phyloP scores from a whole-genome alignment of 1,140 invertebrate genomes.

The Drosophila obscura region DNA sequence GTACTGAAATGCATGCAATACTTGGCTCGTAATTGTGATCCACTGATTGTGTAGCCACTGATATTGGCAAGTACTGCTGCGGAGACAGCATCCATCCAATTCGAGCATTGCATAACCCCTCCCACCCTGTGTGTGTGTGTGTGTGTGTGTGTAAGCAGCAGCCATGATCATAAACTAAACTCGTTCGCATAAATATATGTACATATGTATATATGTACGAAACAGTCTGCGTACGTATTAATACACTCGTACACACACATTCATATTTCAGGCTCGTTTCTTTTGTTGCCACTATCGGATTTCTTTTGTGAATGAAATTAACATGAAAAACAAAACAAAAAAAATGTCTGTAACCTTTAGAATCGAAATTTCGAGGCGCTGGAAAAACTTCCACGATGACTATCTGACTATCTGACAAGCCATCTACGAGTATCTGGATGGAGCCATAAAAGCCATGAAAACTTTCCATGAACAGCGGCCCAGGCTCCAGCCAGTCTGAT shows the following conservation, averaged over 20 bases:
- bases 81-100: conserved; percentile 1
- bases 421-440: too few relatives aligned
- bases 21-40: too few relatives aligned
- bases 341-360: conserved; percentile 55
- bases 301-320: conserved; percentile 51
- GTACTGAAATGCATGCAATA: too few relatives aligned
- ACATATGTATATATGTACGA: too few relatives aligned
- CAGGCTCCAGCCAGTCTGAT: conserved; percentile 8
- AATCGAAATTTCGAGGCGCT: conserved; percentile 64
- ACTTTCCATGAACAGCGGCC: conserved; percentile 50
- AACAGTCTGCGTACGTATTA: too few relatives aligned
- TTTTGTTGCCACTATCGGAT: conserved; percentile 1
- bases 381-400: conserved; percentile 30
- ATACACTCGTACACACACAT: too few relatives aligned
- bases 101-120: conserved; percentile 25
- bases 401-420: background rate
- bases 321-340: too few relatives aligned
- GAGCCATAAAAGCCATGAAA: conserved; percentile 10
- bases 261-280: too few relatives aligned
- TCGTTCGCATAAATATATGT: background rate
- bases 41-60: too few relatives aligned
- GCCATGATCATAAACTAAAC: background rate
- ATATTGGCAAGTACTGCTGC: too few relatives aligned
- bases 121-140: background rate
- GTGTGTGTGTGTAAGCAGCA: too few relatives aligned